These are phyloP conservation scores for Oryzias curvinotus DNA, from an alignment of 2,113 vertebrate species.

Conservation along the genomic window DNA sequence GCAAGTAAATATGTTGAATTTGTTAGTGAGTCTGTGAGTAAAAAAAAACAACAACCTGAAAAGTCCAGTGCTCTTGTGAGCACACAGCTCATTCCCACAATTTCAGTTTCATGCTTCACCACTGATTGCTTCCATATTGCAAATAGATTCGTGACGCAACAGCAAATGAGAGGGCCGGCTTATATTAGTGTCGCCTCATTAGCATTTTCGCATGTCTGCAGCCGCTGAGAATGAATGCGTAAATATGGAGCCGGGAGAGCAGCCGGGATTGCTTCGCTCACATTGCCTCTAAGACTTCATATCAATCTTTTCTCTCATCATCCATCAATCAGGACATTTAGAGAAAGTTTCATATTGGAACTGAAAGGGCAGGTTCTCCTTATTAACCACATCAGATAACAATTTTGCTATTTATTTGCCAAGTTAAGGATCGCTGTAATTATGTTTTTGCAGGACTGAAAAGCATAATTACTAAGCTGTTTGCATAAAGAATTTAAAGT, in stretches of 20 bases:
- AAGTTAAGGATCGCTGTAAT: neutral
- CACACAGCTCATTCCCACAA: slow-evolving; percentile 15
- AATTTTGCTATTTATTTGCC: neutral
- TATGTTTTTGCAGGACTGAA: neutral
- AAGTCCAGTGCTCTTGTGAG: slow-evolving; percentile 20
- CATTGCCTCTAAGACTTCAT: slow-evolving; percentile 46
- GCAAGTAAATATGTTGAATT: no score
- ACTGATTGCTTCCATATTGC: slow-evolving; percentile 63
- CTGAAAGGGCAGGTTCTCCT: neutral
- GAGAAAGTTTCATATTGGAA: slow-evolving; percentile 3
- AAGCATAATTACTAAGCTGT: neutral
- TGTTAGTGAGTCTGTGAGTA: slow-evolving; percentile 10
- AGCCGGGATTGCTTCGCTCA: slow-evolving; percentile 26
- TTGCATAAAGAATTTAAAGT: neutral
- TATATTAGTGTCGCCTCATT: slow-evolving; percentile 59
- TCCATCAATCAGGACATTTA: slow-evolving; percentile 24
- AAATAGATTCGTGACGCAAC: slow-evolving; percentile 31
- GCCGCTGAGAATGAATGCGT: slow-evolving; percentile 27
- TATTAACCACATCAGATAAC: slow-evolving; percentile 2
- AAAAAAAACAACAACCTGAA: neutral
- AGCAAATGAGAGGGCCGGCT: slow-evolving; percentile 34
- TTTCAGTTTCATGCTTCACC: slow-evolving; percentile 40
- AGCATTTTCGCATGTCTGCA: slow-evolving; percentile 25
- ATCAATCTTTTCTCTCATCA: slow-evolving; percentile 18
- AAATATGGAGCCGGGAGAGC: slow-evolving; percentile 14